A percentile compares a stretch with the other conserved stretches of the same genome.
Evolutionary conservation across 2,888 invertebrate species (phyloP).

Genomic region (Scaeva pyrastri): DNA sequence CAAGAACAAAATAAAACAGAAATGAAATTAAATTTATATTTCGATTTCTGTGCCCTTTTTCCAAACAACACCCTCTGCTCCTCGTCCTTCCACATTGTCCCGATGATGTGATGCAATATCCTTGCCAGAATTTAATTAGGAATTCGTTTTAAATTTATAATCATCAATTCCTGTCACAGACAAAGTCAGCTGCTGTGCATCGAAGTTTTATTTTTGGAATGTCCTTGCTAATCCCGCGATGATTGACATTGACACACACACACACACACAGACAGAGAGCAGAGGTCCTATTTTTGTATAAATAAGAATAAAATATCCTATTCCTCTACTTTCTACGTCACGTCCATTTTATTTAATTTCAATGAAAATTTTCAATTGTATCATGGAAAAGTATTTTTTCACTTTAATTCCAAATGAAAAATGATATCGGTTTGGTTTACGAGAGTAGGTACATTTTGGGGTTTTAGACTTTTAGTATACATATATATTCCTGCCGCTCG

Average conservation of each 20-base stretch:
- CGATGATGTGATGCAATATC: background rate
- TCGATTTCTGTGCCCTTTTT: background rate
- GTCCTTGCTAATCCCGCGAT: background rate
- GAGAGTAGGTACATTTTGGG: too few species aligned
- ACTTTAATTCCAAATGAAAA: background rate
- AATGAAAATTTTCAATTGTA: constrained; percentile 5
- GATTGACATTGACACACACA: too few species aligned
- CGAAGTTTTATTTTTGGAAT: background rate
- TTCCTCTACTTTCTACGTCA: background rate
- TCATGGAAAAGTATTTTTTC: background rate
- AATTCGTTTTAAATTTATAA: constrained; percentile 13
- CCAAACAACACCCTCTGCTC: too few species aligned
- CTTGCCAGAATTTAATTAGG: constrained; percentile 5
- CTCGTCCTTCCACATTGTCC: background rate
- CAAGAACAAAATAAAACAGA: background rate
- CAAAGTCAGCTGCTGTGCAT: background rate
- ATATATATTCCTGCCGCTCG: constrained; percentile 16
- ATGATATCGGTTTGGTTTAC: constrained; percentile 1
- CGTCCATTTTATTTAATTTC: background rate
- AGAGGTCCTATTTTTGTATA: background rate
- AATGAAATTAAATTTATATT: background rate
- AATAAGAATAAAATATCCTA: background rate
- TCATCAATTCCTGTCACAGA: constrained; percentile 21
- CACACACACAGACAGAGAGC: too few species aligned
- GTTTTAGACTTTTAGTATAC: too few species aligned